Evolutionary conservation across 1,140 invertebrate species (phyloP), one percentile per base, ranked within the genome.

Genomic region (Eupristina koningsbergeri): DNA sequence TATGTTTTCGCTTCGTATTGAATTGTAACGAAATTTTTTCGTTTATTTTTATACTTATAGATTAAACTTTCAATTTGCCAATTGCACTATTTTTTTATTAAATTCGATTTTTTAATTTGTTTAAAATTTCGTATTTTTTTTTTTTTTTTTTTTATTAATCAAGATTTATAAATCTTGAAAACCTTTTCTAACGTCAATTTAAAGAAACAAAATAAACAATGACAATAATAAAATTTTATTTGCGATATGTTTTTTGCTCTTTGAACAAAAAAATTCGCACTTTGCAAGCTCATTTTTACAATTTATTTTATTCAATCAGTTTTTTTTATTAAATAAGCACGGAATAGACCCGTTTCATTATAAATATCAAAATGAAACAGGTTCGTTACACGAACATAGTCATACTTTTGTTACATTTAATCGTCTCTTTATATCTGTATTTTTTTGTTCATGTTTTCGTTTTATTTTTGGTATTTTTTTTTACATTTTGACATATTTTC

Each of bases 31-130:
- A 69, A 73, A 71, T 45, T 83, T 15, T 58, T 69, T 71, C 19
- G 13, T 69, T 67, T 41, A 45, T 53, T 39, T 69, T 64, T 64
- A 50, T 31, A 75, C 50, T 29, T 29, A 80, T 64, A 53, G 45
- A 83, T 81, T 83, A 78, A 5, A 80, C 22, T 84, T 79, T 82
- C 26, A 80, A 82, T 81, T 71, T 84, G 84, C 87, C 87, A 88
- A 89, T 88, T 89, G 86, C 86, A 89, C 87, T 88, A 86, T 86
- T 63, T 77, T 80, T 69, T 76, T n/a, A n/a, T 75, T n/a, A 85
- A 85, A 83, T 74, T 83, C 8, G 19, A 29, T 61, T 47, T 58
- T 71, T 22, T 45, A 78, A 78, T 69, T 83, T 71, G 34, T 41
- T 26, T 77, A 83, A 39, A 76, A 71, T 77, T 77, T 82, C 26